These are phyloP conservation scores for Drosophila auraria DNA, from an alignment of 1,140 invertebrate species.

Conservation along the genomic window DNA sequence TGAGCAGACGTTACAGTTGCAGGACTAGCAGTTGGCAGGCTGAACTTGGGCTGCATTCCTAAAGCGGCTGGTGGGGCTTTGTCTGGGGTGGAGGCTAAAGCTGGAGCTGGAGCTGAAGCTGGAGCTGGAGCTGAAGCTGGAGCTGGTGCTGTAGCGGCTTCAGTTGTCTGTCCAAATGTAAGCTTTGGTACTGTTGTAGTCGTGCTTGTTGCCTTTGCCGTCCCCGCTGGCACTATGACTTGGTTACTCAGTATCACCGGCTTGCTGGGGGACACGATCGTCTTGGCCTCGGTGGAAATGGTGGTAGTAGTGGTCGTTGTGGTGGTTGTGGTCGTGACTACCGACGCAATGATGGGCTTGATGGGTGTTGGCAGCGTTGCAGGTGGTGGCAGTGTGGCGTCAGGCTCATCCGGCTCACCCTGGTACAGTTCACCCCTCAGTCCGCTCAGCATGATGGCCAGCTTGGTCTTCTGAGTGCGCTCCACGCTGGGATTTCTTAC, in stretches of 20 bases:
- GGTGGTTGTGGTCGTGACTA: background rate
- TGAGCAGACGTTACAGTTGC: background rate
- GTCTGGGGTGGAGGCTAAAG: background rate
- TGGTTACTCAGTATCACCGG: slow-evolving; percentile 29
- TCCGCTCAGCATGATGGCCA: slow-evolving; percentile 79
- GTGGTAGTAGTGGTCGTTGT: background rate
- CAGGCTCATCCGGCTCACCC: slow-evolving; percentile 49
- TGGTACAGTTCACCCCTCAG: slow-evolving; percentile 77
- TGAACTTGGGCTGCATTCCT: background rate
- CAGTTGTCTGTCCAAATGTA: background rate
- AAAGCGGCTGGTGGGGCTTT: background rate
- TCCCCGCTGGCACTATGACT: slow-evolving; percentile 14
- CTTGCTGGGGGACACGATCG: slow-evolving; percentile 15
- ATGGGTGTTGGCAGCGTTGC: slow-evolving; percentile 9
- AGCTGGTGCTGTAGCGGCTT: background rate
- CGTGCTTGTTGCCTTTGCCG: background rate
- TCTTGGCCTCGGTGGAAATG: background rate
- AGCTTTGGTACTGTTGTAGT: slow-evolving; percentile 1
- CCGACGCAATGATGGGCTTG: slow-evolving; percentile 13
- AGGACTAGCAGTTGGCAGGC: background rate
- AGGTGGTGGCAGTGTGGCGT: slow-evolving; percentile 13
- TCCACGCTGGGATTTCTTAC: slow-evolving; percentile 65
- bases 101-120: background rate
- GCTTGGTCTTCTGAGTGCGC: slow-evolving; percentile 78
- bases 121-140: background rate